Evolutionary conservation across 2,113 vertebrate species (phyloP).

Genomic region (Salvelinus namaycush): DNA sequence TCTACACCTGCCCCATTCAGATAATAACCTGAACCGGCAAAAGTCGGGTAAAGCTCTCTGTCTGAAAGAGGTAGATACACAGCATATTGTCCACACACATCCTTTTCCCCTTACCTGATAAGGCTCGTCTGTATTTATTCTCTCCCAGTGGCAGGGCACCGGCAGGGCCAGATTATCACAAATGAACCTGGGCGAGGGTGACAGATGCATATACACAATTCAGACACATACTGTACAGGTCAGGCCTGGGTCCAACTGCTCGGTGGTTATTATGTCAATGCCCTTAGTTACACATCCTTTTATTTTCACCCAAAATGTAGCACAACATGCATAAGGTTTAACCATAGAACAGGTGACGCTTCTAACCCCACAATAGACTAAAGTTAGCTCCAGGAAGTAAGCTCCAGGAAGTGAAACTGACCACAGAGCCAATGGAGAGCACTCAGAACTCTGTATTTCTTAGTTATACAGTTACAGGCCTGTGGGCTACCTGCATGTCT

Average conservation of each 20-base stretch:
- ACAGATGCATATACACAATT: constrained; percentile 6
- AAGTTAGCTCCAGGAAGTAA: not conserved
- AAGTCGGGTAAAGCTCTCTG: too few species aligned
- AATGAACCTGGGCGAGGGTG: constrained; percentile 81
- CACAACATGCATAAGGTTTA: too few species aligned
- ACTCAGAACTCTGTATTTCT: not conserved
- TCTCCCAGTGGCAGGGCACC: constrained; percentile 91
- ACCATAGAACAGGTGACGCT: too few species aligned
- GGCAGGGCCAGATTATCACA: constrained; percentile 93
- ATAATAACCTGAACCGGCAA: too few species aligned
- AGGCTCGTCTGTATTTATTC: constrained; percentile 87
- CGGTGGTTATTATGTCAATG: too few species aligned
- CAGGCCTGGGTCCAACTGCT: too few species aligned
- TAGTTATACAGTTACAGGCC: not conserved
- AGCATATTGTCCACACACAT: not conserved
- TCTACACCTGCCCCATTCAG: too few species aligned
- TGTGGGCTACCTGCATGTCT: not conserved
- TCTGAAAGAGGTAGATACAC: not conserved
- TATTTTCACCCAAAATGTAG: too few species aligned
- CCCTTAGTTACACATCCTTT: too few species aligned
- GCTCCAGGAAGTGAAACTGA: not conserved
- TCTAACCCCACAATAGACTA: too few species aligned
- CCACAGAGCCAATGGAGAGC: too few species aligned
- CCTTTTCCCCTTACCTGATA: constrained; percentile 81
- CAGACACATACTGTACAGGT: not conserved